phyloP scores from a whole-genome alignment of 2,797 vertebrate species.

The Vespertilio murinus region DNA sequence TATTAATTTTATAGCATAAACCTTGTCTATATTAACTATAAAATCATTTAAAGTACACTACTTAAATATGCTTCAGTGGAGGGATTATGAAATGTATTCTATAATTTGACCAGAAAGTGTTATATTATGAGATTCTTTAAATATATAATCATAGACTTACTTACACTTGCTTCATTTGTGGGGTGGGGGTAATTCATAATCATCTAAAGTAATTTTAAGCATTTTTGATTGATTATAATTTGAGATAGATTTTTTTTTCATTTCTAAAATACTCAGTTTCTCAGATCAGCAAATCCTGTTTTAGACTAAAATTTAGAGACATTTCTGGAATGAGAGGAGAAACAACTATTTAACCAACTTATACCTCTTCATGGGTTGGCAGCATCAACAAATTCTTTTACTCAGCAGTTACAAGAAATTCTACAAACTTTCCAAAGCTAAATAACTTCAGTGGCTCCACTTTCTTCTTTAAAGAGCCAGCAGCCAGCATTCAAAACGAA shows the following conservation, averaged over 20 bases:
- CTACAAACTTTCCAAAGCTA: conserved; percentile 71
- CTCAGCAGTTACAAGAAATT: conserved; percentile 73
- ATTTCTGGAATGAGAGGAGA: conserved; percentile 75
- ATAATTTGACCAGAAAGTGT: conserved; percentile 69
- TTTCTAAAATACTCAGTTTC: conserved; percentile 72
- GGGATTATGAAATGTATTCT: conserved; percentile 55
- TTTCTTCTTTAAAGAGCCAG: conserved; percentile 73
- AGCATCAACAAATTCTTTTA: conserved; percentile 68
- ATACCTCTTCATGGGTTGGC: conserved; percentile 69
- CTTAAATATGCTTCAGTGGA: conserved; percentile 26
- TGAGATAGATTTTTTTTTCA: conserved; percentile 65
- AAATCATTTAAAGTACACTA: conserved; percentile 45
- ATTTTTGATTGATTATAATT: conserved; percentile 79
- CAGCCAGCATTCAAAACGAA: conserved; percentile 61
- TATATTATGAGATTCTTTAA: conserved; percentile 65
- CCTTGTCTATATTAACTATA: background rate
- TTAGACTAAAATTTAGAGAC: conserved; percentile 77
- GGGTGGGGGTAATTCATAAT: conserved; percentile 73
- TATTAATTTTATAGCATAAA: conserved; percentile 35
- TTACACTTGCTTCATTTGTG: conserved; percentile 63
- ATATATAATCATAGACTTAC: conserved; percentile 69
- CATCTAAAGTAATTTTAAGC: conserved; percentile 76
- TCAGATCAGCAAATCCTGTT: conserved; percentile 76
- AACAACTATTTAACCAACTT: conserved; percentile 77
- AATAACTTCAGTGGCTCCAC: conserved; percentile 58